Evolutionary conservation across 2,113 vertebrate genomes (phyloP).

Genomic region (Ammodytes marinus): DNA sequence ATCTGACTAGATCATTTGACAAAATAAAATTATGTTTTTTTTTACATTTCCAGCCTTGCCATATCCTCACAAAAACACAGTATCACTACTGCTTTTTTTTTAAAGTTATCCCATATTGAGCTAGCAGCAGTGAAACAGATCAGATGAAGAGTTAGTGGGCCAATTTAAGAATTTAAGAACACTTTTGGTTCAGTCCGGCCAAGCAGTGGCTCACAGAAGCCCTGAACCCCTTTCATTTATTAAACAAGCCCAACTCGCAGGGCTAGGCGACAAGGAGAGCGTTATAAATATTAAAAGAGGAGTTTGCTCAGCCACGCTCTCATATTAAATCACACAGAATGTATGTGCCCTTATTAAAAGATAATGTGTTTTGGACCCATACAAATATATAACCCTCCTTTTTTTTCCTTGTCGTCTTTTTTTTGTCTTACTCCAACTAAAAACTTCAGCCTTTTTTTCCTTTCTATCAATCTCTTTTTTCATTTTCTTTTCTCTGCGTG

Average conservation of each 20-base stretch:
- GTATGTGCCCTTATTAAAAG: constrained; percentile 84
- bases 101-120: background rate
- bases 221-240: constrained; percentile 75
- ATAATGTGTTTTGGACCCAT: constrained; percentile 79
- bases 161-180: constrained; percentile 32
- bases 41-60: background rate
- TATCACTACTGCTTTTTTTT: constrained; percentile 4
- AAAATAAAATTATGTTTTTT: background rate
- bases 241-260: constrained; percentile 70
- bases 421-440: constrained; percentile 34
- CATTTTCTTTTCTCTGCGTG: constrained; percentile 25
- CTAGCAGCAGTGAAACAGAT: constrained; percentile 29
- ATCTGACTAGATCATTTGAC: constrained; percentile 1
- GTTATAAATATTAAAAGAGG: constrained; percentile 84
- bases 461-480: constrained; percentile 49
- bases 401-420: constrained; percentile 30
- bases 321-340: constrained; percentile 83
- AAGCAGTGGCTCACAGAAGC: constrained; percentile 57
- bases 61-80: constrained; percentile 1
- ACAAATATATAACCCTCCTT: constrained; percentile 72
- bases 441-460: constrained; percentile 50
- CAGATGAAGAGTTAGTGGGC: constrained; percentile 37
- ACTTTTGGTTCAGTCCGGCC: constrained; percentile 42
- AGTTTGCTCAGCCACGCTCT: constrained; percentile 77
- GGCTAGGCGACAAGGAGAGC: constrained; percentile 66